Evolutionary conservation across 2,113 vertebrate species (phyloP), one percentile per base, ranked within the genome.

Genomic region (Apaloderma vittatum): DNA sequence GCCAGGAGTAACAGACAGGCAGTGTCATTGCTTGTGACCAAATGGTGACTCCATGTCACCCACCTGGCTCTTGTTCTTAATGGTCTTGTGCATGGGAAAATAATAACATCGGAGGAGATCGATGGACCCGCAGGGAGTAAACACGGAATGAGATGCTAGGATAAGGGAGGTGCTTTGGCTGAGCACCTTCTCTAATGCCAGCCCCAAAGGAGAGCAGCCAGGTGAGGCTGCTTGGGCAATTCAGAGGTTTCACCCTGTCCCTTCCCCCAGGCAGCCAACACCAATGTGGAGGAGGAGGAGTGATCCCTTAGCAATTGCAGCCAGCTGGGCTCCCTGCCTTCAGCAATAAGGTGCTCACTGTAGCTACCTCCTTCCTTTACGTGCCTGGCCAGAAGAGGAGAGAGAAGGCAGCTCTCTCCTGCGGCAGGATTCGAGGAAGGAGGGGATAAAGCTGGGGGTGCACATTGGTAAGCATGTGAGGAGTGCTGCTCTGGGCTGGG

Each of bases 341-440:
- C 17, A 55, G 52, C 63, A 48, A 0, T n/a, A 15, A 59, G n/a
- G 23, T 52, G 43, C 52, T 73, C 52, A 16, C 18, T 43, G 7
- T 4, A 18, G 1, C 8, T 14, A 9, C 1, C 2, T 23, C 36
- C 9, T 36, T 12, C 4, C 22, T 5, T 7, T 24, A 0, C 0
- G 0, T 15, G 29, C 7, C 11, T 15, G 18, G 26, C 3, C 4
- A 17, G 72, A 40, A 36, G 32, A 26, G 13, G 34, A 22, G 40
- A 9, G 12, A 43, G 43, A 4, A 13, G 22, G n/a, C 5, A 34
- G 27, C 5, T 16, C 18, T 49, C 18, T 51, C 16, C 11, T 29
- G 1, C 26, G 37, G 75, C 12, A 54, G 67, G n/a, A 11, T 37
- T 6, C 15, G 9, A 6, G 52, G 57, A 62, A 52, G 22, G 34